Percentiles rank a stretch among this genome's conserved stretches.
phyloP scores from a whole-genome alignment of 2,113 vertebrate species.

The Antechinus flavipes region DNA sequence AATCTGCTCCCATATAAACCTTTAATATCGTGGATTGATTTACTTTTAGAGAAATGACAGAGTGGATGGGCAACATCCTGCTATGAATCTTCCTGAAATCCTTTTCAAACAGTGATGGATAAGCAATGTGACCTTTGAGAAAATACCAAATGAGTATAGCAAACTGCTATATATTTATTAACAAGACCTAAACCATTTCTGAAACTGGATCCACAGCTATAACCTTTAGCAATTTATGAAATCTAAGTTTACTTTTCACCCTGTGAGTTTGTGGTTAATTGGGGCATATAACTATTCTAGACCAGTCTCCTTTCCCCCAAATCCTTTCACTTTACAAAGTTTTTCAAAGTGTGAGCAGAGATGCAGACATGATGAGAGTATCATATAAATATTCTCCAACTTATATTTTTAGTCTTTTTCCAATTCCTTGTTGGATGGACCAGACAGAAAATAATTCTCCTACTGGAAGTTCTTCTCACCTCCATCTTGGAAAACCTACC shows the following conservation, averaged over 20 bases:
- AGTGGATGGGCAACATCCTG: neutral
- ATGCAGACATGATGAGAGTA: neutral
- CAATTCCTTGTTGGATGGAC: neutral
- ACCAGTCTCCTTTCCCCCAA: neutral
- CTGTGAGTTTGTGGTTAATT: neutral
- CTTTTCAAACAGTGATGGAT: slow-evolving; percentile 14
- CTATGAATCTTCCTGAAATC: neutral
- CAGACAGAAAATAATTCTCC: neutral
- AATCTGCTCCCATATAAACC: neutral
- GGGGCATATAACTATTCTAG: neutral
- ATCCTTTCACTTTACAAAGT: neutral
- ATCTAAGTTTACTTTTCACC: neutral
- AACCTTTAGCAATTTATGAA: slow-evolving; percentile 1
- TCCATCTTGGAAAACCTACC: neutral
- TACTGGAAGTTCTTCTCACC: neutral
- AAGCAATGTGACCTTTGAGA: slow-evolving; percentile 10
- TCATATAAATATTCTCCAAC: neutral
- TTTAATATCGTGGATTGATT: slow-evolving; percentile 11
- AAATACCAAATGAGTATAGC: neutral
- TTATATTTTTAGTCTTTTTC: neutral
- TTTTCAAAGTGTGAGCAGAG: neutral
- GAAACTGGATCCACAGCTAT: neutral
- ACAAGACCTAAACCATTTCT: neutral
- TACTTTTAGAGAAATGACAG: slow-evolving; percentile 5
- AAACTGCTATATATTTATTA: neutral